phyloP scores from a whole-genome alignment of 2,888 invertebrate genomes.

The Cheiracanthium punctorium region DNA sequence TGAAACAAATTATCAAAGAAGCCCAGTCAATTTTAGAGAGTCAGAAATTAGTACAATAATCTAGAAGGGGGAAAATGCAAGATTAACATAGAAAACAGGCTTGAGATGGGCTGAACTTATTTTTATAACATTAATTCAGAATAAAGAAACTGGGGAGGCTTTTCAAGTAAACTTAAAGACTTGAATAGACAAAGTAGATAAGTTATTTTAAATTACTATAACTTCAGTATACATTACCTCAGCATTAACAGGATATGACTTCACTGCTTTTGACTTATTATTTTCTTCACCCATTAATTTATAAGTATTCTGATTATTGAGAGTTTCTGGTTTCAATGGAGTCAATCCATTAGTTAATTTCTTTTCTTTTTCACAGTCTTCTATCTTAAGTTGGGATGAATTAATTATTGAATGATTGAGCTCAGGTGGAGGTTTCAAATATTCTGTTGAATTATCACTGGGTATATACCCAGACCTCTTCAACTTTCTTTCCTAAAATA shows the following conservation, averaged over 20 bases:
- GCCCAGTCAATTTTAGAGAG: too few species aligned
- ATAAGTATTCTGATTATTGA: conserved; percentile 48
- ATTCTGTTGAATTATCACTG: conserved; percentile 57
- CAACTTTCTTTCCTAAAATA: conserved; percentile 36
- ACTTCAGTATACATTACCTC: too few species aligned
- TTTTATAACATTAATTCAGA: too few species aligned
- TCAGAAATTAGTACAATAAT: too few species aligned
- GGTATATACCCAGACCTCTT: conserved; percentile 29
- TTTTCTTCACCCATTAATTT: conserved; percentile 33
- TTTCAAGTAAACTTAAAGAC: too few species aligned
- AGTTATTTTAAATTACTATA: too few species aligned
- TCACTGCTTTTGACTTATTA: conserved; percentile 12
- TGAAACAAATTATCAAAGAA: too few species aligned
- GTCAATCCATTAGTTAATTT: conserved; percentile 24
- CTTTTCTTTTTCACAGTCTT: conserved; percentile 35
- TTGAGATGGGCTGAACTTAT: too few species aligned
- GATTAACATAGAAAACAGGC: too few species aligned
- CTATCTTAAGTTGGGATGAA: not conserved
- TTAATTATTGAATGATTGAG: conserved; percentile 16
- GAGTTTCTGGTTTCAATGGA: conserved; percentile 27
- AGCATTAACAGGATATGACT: conserved; percentile 39
- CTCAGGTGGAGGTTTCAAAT: conserved; percentile 39
- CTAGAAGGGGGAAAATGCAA: too few species aligned
- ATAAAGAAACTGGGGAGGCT: too few species aligned
- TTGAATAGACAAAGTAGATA: too few species aligned